A percentile compares a stretch with the other conserved stretches of the same genome.
Conservation (phyloP, 2,797 vertebrate genomes). For the Hirundo rustica region DNA sequence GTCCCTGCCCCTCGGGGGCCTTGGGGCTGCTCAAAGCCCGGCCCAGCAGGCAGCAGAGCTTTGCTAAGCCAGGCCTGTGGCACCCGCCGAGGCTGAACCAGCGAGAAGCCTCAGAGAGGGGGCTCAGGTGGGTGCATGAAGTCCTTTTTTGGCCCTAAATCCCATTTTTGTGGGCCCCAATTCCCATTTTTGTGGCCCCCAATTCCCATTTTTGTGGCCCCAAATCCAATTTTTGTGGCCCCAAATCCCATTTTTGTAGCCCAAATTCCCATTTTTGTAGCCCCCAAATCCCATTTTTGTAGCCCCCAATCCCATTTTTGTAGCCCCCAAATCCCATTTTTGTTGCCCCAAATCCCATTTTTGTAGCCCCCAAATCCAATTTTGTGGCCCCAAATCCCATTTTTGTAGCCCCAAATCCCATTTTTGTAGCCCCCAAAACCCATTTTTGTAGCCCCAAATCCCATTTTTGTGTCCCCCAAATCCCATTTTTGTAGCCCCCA, state of each 20-base stretch:
- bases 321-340: background rate
- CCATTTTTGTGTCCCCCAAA: background rate
- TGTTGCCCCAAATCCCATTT: background rate
- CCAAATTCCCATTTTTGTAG: too few relatives aligned
- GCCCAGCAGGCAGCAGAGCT: background rate
- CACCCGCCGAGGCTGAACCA: accelerated
- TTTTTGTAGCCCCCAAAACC: background rate
- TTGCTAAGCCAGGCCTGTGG: background rate
- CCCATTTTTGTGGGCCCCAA: too few relatives aligned
- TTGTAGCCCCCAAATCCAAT: background rate
- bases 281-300: background rate
- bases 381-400: background rate
- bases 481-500: background rate
- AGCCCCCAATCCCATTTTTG: background rate
- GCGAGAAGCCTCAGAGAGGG: accelerated
- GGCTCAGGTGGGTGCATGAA: accelerated
- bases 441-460: background rate
- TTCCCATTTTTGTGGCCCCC: too few relatives aligned
- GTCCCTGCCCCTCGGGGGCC: accelerated
- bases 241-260: too few relatives aligned
- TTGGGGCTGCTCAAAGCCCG: background rate
- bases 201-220: too few relatives aligned
- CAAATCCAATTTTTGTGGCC: too few relatives aligned
- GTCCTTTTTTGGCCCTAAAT: background rate
- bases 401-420: background rate